Evolutionary conservation across 2,113 vertebrate species (phyloP), one percentile per base, ranked within the genome.

Genomic region (Ceratotherium simum): DNA sequence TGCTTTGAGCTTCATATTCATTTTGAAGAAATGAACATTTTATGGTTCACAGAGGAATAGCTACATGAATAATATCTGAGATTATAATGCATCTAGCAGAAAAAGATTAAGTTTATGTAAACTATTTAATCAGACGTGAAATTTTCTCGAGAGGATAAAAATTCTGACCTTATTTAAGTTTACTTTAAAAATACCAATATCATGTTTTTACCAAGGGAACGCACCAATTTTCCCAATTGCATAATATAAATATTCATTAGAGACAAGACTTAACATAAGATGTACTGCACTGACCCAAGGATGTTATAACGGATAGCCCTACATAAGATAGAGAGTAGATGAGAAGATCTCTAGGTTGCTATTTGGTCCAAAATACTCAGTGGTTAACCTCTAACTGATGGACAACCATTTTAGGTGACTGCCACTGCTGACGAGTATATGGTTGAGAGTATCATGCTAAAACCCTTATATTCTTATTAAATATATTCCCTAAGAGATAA

Each of bases 91-190:
- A 99, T 99, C 97, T 96, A 98, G 98, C 98, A 98, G 98, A 98
- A 98, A 98, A 98, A 99, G 98, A 99, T 99, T 99, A 99, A 98
- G 98, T 99, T 99, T 99, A 99, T 99, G 98, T 99, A 99, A 99
- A 99, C 99, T 99, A 99, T 98, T 99, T 99, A 99, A 99, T 99
- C 99, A 99, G 98, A 99, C 31, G 93, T 99, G 98, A 99, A 99
- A 99, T 99, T 99, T 99, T 98, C 98, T 99, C 98, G 70, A 97
- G 98, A 98, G 98, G 91, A 98, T 99, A 99, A 98, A 99, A 98
- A 98, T 98, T 98, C 97, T 98, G 98, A 98, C 98, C 98, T 99
- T 98, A 99, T 98, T 99, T 99, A 98, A 98, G 97, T 98, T 98
- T 98, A 98, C 96, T 98, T 98, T 78, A 92, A 99, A 99, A 98